Base-by-base conservation (phyloP, 1,140 invertebrate species). In the Brachionus calyciflorus region DNA sequence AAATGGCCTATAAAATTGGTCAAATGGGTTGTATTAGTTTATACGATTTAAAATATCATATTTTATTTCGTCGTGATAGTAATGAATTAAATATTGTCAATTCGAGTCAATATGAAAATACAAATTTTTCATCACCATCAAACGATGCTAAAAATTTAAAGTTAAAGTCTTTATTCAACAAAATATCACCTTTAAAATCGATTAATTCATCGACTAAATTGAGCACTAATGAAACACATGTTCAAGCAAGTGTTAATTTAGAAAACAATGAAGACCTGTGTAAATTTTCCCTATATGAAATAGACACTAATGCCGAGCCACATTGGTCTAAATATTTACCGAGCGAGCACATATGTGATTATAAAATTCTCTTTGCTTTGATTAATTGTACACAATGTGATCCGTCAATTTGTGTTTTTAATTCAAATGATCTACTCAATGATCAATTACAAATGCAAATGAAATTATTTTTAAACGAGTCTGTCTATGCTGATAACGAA, bases 11-110 rank as follows among this genome's bases (percentile, higher is more conserved):
- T 57, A 69, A 77, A 51, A 78, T 84, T 14, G 82, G 82, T 37
- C 82, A 82, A 79, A 79, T 83, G 48, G 82, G 82, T 7, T 40
- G 78, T 48, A 69, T 82, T 26, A 81, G 80, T 80, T 30, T 76
- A 7, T 76, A 55, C 33, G 73, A 76, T 60, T 28, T 76, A 14
- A 53, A 55, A 46, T 14, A 76, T 76, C 48, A 40, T 46, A 55
- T 76, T 41, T 48, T 76, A 21, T 7, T 41, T 3, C 41, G 33
- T 33, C 30, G 28, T 12, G 19, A 60, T 7, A 60, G 33, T 28
- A 4, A 51, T 21, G 26, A 51, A 10, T 51, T 55, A 6, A 7
- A 55, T 26, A 28, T 21, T 3, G 19, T 28, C 26, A 14, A 26
- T 26, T 12, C 17, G 3, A n/a, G 14, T 28, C 33, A 24, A 14